A percentile compares a stretch with the other conserved stretches of the same genome.
These are phyloP conservation scores for Scytalopus superciliaris DNA, from an alignment of 2,113 vertebrate genomes.

Conservation along the genomic window DNA sequence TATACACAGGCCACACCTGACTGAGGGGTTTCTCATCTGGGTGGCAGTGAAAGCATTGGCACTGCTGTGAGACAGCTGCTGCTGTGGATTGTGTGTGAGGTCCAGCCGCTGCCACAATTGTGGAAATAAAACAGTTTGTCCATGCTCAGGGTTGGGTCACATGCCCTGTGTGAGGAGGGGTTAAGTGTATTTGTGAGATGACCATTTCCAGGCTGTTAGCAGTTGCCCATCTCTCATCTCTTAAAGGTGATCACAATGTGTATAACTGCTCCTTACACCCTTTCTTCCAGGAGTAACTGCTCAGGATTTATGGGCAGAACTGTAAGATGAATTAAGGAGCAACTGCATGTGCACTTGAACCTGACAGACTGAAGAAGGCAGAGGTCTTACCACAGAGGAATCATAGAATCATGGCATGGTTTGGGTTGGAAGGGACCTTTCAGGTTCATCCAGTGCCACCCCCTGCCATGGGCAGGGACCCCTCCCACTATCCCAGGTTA, in stretches of 20 bases:
- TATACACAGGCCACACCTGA: no score
- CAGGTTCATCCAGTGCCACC: background rate
- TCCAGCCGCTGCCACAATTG: background rate
- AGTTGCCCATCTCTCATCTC: background rate
- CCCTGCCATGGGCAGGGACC: background rate
- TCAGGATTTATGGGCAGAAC: background rate
- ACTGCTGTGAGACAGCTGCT: background rate
- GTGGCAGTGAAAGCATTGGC: background rate
- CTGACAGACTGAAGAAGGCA: background rate
- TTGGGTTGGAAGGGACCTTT: background rate
- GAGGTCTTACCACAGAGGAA: background rate
- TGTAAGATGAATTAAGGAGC: background rate
- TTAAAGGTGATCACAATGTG: background rate
- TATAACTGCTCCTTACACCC: background rate
- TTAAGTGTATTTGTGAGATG: background rate
- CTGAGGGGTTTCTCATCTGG: background rate
- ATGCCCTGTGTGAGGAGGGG: background rate
- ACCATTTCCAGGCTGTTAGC: background rate
- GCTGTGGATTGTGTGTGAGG: background rate
- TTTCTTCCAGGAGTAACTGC: background rate
- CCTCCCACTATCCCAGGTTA: fast-evolving
- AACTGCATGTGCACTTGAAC: background rate
- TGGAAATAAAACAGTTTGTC: background rate
- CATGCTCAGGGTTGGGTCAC: background rate
- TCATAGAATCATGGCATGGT: background rate